phyloP scores from a whole-genome alignment of 1,140 invertebrate species.

The Drosophila mauritiana region DNA sequence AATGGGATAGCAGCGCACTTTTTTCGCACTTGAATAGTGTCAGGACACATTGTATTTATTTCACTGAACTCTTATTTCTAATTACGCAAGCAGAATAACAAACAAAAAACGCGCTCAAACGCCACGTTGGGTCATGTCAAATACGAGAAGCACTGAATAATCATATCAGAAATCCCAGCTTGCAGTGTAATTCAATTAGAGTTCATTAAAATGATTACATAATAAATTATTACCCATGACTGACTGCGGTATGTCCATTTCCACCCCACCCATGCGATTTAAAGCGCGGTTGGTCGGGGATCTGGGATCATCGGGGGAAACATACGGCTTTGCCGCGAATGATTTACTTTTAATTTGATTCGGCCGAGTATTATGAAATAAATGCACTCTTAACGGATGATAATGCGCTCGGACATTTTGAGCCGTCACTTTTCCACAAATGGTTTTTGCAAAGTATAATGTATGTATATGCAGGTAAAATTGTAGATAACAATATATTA shows the following conservation, averaged over 20 bases:
- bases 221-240: slow-evolving; percentile 64
- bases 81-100: not conserved
- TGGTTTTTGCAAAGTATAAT: not conserved
- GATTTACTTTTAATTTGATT: slow-evolving; percentile 25
- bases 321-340: slow-evolving; percentile 7
- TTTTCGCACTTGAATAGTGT: not conserved
- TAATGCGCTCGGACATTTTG: not conserved
- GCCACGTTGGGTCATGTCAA: not conserved
- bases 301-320: slow-evolving; percentile 1
- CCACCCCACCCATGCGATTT: not conserved
- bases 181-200: slow-evolving; percentile 63
- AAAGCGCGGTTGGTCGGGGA: not conserved
- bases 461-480: not conserved
- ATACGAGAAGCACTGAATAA: slow-evolving; percentile 27
- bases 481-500: not conserved
- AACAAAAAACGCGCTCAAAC: slow-evolving; percentile 7
- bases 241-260: slow-evolving; percentile 18
- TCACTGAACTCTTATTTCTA: not conserved
- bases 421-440: not conserved
- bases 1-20: too few species aligned
- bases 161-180: slow-evolving; percentile 38
- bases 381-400: slow-evolving; percentile 1
- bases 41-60: not conserved
- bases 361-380: slow-evolving; percentile 3
- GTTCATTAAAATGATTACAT: slow-evolving; percentile 74